These are phyloP conservation scores for Passer montanus DNA, from an alignment of 2,113 vertebrate species.

Conservation along the genomic window DNA sequence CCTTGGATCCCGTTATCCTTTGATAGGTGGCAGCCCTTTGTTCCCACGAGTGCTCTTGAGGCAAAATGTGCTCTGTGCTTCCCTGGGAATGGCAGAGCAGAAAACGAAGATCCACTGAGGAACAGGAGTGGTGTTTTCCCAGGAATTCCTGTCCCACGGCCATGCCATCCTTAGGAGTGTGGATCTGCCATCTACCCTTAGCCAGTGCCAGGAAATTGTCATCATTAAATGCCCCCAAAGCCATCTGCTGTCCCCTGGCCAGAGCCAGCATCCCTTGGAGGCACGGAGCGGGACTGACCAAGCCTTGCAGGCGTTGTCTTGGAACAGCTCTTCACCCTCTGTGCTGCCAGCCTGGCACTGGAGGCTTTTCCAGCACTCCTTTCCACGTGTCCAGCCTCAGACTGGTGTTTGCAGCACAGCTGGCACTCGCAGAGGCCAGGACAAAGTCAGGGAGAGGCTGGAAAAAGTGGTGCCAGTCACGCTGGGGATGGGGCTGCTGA, in stretches of 20 bases:
- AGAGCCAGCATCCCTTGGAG: neutral
- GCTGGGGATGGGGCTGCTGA: neutral
- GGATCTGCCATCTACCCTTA: neutral
- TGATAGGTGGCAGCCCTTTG: neutral
- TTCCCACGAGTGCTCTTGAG: neutral
- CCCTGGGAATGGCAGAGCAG: neutral
- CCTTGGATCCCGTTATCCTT: neutral
- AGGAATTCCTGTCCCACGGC: neutral
- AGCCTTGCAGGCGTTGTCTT: neutral
- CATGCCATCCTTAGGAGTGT: neutral
- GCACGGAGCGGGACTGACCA: neutral
- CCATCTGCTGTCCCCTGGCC: neutral
- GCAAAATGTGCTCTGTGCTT: neutral
- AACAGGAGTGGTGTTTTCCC: neutral
- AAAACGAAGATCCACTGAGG: neutral
- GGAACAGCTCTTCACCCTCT: neutral
- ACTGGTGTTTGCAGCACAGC: accelerated
- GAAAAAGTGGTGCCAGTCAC: neutral
- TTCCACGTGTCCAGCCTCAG: accelerated
- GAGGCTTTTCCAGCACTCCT: neutral
- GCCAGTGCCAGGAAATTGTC: neutral
- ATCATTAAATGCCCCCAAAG: neutral
- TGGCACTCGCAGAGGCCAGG: accelerated
- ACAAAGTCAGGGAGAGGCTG: neutral
- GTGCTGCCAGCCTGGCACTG: neutral